A percentile compares a stretch with the other conserved stretches of the same genome.
Evolutionary conservation across 2,113 vertebrate genomes (phyloP).

Genomic region (Chauna torquata): DNA sequence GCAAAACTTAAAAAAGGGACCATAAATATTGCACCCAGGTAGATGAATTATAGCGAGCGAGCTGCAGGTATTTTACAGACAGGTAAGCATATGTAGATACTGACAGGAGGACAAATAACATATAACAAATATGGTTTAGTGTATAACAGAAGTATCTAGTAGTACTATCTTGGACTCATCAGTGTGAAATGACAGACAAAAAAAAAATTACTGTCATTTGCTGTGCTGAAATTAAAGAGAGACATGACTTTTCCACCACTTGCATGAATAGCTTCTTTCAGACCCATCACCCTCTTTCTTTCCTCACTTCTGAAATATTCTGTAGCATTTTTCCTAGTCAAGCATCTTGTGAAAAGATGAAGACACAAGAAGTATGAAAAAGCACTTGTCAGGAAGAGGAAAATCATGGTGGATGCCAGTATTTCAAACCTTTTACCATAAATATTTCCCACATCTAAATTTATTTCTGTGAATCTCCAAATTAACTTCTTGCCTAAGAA

Average conservation of each 20-base stretch:
- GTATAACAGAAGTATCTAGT: background rate
- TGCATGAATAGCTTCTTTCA: conserved; percentile 46
- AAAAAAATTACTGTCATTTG: background rate
- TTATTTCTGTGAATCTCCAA: conserved; percentile 10
- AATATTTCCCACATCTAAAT: conserved; percentile 45
- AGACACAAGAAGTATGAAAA: conserved; percentile 50
- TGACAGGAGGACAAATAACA: background rate
- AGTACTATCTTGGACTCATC: background rate
- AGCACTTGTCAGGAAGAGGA: conserved; percentile 19
- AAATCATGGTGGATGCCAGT: conserved; percentile 26
- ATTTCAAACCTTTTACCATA: conserved; percentile 30
- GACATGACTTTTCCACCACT: background rate
- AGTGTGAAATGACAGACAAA: background rate
- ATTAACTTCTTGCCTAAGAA: conserved; percentile 57
- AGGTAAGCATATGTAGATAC: background rate
- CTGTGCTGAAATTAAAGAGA: background rate
- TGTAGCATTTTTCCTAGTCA: conserved; percentile 14
- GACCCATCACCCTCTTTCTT: background rate
- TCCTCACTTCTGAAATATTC: background rate
- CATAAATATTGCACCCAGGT: background rate
- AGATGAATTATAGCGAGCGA: background rate
- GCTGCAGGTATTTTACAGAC: background rate
- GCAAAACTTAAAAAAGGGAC: background rate
- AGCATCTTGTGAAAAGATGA: conserved; percentile 28
- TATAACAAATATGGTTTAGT: background rate